Evolutionary conservation across 2,888 invertebrate genomes (phyloP).

Genomic region (Limnephilus auricula): DNA sequence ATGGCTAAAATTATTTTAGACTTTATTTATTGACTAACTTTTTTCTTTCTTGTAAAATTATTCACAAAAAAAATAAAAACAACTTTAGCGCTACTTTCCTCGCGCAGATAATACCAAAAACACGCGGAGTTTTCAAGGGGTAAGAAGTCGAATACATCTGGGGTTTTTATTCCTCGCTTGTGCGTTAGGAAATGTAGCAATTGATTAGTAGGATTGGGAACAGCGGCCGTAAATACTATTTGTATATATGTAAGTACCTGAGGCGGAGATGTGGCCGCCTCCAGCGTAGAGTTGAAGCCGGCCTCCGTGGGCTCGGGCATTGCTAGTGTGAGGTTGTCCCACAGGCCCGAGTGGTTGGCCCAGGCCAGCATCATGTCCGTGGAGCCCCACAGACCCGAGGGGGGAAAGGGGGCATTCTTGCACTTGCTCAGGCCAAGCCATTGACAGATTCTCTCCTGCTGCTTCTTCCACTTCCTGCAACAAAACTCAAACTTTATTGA

Average conservation of each 20-base stretch:
- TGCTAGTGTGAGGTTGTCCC: conserved; percentile 67
- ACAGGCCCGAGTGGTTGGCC: conserved; percentile 69
- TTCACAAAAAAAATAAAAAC: too few species aligned
- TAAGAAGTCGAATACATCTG: too few species aligned
- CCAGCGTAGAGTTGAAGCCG: conserved; percentile 60
- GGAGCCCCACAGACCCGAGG: conserved; percentile 68
- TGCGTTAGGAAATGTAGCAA: too few species aligned
- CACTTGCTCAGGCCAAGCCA: conserved; percentile 45
- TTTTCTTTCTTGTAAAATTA: too few species aligned
- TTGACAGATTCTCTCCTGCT: conserved; percentile 84
- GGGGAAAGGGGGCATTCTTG: conserved; percentile 71
- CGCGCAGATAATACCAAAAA: too few species aligned
- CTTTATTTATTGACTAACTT: too few species aligned
- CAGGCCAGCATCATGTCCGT: conserved; percentile 71
- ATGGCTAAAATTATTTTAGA: too few species aligned
- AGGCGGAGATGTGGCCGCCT: conserved; percentile 62
- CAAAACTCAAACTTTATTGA: conserved; percentile 14
- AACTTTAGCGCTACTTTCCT: too few species aligned
- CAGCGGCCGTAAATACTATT: not conserved
- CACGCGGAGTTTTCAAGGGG: too few species aligned
- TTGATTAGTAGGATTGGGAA: too few species aligned
- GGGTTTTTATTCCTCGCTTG: too few species aligned
- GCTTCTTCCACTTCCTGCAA: conserved; percentile 85
- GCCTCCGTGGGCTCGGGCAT: conserved; percentile 68
- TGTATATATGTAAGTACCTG: conserved; percentile 55